Conservation (phyloP, 2,888 invertebrate species). For the Dryocosmus kuriphilus region DNA sequence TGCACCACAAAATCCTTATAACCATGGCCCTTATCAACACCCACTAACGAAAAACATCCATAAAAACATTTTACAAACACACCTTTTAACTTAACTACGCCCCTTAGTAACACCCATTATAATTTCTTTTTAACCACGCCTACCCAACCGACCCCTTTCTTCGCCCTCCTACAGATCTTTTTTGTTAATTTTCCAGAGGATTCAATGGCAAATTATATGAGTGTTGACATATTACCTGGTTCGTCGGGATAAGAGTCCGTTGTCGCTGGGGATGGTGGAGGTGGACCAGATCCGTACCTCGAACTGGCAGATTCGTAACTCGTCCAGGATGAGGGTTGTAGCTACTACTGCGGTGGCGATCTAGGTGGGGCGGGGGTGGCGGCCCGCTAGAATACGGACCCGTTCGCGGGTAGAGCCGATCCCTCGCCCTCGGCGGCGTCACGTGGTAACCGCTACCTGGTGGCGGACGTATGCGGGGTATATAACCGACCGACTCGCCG, state of each 20-base stretch:
- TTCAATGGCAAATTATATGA: not conserved
- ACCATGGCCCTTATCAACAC: too few species aligned
- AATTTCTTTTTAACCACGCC: too few species aligned
- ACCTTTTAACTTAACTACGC: too few species aligned
- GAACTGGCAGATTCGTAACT: slow-evolving; percentile 72
- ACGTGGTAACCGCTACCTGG: slow-evolving; percentile 73
- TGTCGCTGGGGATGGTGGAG: slow-evolving; percentile 72
- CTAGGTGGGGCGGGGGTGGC: slow-evolving; percentile 76
- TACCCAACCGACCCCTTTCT: too few species aligned
- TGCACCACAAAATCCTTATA: too few species aligned
- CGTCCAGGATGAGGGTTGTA: slow-evolving; percentile 73
- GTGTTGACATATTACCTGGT: slow-evolving; percentile 60
- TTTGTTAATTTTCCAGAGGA: not conserved
- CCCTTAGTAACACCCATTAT: too few species aligned
- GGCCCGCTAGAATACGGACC: slow-evolving; percentile 74
- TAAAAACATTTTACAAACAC: too few species aligned
- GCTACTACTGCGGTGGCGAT: slow-evolving; percentile 72
- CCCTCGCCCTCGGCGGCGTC: slow-evolving; percentile 76
- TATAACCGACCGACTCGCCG: slow-evolving; percentile 73
- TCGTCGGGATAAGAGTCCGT: slow-evolving; percentile 73
- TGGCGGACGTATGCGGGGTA: slow-evolving; percentile 72
- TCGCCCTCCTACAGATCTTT: not conserved
- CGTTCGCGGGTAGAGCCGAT: slow-evolving; percentile 74
- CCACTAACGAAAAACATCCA: too few species aligned
- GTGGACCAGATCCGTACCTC: slow-evolving; percentile 72